These are phyloP conservation scores for Lamellibrachia luymesi DNA, from an alignment of 1,140 invertebrate species.

Conservation along the genomic window DNA sequence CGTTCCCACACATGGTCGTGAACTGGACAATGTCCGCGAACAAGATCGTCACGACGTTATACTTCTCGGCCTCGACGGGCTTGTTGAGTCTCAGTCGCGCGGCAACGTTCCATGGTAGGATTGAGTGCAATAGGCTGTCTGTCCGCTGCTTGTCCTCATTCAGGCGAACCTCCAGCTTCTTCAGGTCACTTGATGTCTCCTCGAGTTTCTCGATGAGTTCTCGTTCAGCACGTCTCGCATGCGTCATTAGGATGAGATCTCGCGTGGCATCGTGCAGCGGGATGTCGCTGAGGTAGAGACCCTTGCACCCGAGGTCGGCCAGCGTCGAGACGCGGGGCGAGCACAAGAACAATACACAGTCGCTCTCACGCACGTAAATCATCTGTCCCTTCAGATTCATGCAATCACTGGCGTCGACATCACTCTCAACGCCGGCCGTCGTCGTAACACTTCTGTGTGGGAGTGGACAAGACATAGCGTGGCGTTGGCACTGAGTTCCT, in stretches of 20 bases:
- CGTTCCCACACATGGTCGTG: slow-evolving; percentile 73
- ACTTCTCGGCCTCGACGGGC: slow-evolving; percentile 55
- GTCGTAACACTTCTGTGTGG: neutral
- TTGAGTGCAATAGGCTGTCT: slow-evolving; percentile 89
- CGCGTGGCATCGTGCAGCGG: slow-evolving; percentile 91
- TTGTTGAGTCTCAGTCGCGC: slow-evolving; percentile 83
- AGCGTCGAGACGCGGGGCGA: slow-evolving; percentile 90
- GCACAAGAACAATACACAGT: slow-evolving; percentile 84
- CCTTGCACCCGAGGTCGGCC: slow-evolving; percentile 76
- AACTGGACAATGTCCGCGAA: slow-evolving; percentile 79
- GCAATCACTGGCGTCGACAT: neutral
- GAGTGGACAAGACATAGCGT: neutral
- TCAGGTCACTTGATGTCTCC: slow-evolving; percentile 61
- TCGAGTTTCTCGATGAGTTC: slow-evolving; percentile 91
- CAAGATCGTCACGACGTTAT: slow-evolving; percentile 52
- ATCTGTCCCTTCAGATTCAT: slow-evolving; percentile 76
- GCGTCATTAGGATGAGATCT: slow-evolving; percentile 90
- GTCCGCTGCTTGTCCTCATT: slow-evolving; percentile 94
- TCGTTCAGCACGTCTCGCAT: slow-evolving; percentile 94
- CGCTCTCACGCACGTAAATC: slow-evolving; percentile 84
- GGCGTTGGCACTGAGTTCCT: neutral
- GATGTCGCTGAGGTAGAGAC: slow-evolving; percentile 87
- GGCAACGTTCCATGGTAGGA: slow-evolving; percentile 85
- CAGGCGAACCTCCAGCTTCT: slow-evolving; percentile 83
- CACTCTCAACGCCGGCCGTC: slow-evolving; percentile 14